Base-by-base conservation (phyloP, 2,113 vertebrate genomes). In the Pycnonotus jocosus region DNA sequence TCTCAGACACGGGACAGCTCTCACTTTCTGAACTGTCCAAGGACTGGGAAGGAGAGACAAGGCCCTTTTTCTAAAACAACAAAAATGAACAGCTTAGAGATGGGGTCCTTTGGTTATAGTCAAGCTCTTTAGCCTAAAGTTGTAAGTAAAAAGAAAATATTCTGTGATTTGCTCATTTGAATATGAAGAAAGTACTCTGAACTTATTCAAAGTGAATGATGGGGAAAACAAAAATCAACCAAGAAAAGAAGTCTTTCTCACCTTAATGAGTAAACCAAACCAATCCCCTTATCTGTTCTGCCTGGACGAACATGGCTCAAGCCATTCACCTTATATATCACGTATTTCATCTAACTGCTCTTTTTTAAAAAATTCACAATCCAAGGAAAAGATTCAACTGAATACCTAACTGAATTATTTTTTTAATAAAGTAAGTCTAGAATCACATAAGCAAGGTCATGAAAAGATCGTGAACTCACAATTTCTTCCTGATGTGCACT, bases 151-250 rank as follows among this genome's bases (percentile, higher is more conserved):
- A 91, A 37, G 23, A 60, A 82, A 70, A 62, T 48, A 62, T 27
- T 76, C 25, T 11, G 35, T 47, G 35, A 83, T 33, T 4, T 69
- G 7, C 5, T 35, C 16, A 70, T 37, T 0, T 82, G 21, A 82
- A 79, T 25, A 58, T 12, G 4, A 90, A 72, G 42, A 56, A 76
- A 73, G 10, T 47, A 2, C 88, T 33, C 6, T 27, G 15, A 79
- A 87, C 3, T 56, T n/a, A 23, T 35, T 12, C 51, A 35, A 74
- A 64, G 30, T 2, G 0, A 72, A 71, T 8, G 28, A 8, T 4
- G 13, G 2, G 3, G 10, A 7, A 1, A 23, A 17, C 37, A 24
- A 33, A 24, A 33, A 6, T 4, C 3, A 66, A n/a, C 4, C 4
- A 48, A 42, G 1, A 12, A 20, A 38, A 24, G 9, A 28, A 60